phyloP scores from a whole-genome alignment of 2,797 vertebrate species.

The Gallinago stenura region DNA sequence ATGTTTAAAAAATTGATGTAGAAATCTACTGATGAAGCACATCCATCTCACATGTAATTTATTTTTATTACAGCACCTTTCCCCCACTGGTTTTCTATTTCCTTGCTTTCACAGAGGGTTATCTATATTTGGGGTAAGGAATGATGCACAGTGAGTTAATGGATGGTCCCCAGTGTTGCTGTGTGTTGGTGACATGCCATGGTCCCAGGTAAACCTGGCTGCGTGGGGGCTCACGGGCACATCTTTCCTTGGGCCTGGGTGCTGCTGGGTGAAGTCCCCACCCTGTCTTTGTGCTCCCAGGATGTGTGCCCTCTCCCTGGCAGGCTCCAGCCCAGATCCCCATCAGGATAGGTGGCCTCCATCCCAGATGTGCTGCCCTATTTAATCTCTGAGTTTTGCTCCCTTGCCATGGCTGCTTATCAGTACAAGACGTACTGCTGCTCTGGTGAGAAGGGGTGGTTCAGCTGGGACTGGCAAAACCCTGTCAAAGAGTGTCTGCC shows the following conservation, averaged over 20 bases:
- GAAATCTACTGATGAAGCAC: neutral
- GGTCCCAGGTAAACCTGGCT: neutral
- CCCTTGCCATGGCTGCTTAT: neutral
- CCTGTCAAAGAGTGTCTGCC: accelerated
- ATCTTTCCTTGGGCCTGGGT: neutral
- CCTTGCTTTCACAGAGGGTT: neutral
- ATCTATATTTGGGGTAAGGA: neutral
- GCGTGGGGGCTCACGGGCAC: neutral
- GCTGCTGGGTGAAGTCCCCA: neutral
- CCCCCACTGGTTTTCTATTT: neutral
- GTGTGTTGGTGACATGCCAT: neutral
- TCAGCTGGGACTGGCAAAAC: neutral
- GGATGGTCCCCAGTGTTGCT: neutral
- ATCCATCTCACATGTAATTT: neutral
- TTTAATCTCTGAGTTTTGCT: neutral
- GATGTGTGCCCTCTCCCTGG: neutral
- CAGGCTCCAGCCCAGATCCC: accelerated
- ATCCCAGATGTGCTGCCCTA: accelerated
- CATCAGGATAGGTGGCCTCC: neutral
- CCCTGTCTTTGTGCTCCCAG: accelerated
- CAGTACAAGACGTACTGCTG: neutral
- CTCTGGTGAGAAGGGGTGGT: neutral
- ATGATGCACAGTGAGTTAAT: neutral
- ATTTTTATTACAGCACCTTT: neutral
- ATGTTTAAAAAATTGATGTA: neutral